Conservation (phyloP, 2,797 vertebrate genomes). For the Pseudocheirus occidentalis region DNA sequence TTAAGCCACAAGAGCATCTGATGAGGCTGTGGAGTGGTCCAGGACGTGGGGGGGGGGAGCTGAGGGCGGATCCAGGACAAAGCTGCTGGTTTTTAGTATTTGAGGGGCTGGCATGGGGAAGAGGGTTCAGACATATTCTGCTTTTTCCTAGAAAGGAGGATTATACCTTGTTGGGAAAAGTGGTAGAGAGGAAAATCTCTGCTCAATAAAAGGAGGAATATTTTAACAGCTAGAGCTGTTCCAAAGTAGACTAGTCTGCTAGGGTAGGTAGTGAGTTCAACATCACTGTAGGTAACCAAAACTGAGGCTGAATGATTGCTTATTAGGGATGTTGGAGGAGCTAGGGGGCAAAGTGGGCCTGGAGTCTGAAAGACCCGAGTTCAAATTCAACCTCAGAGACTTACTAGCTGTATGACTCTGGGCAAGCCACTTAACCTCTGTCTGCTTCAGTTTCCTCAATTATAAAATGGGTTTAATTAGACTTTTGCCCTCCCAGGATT, state of each 20-base stretch:
- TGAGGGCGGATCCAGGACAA: neutral
- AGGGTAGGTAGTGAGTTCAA: neutral
- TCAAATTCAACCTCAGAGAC: neutral
- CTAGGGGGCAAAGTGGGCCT: neutral
- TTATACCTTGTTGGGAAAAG: neutral
- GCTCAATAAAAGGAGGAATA: neutral
- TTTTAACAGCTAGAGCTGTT: neutral
- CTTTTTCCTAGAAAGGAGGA: neutral
- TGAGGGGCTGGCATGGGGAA: neutral
- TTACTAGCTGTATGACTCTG: neutral
- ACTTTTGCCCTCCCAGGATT: neutral
- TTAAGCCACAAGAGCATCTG: neutral
- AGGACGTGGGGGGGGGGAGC: neutral
- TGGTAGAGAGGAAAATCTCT: neutral
- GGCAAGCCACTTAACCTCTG: neutral
- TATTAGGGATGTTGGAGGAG: neutral
- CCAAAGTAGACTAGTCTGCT: neutral
- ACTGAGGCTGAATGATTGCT: neutral
- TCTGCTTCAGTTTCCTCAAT: neutral
- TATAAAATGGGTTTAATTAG: neutral
- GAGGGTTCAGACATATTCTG: neutral
- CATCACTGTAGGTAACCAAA: neutral
- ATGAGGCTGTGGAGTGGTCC: neutral
- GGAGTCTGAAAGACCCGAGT: neutral
- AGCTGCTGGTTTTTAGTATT: neutral